These are phyloP conservation scores for Campylorhamphus procurvoides DNA, from an alignment of 2,113 vertebrate species.

Conservation along the genomic window DNA sequence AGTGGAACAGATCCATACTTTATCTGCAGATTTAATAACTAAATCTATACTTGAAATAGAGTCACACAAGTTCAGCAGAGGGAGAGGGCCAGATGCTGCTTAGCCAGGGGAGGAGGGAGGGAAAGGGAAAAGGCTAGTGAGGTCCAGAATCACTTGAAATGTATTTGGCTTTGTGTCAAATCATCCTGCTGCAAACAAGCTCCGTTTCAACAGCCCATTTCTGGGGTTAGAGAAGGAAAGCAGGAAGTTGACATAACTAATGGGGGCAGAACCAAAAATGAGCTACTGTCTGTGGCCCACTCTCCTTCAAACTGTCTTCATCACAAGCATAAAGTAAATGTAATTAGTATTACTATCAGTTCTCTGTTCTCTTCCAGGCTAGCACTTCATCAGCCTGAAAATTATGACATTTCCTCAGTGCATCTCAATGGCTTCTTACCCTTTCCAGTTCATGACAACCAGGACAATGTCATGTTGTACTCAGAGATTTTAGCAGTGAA, in stretches of 20 bases:
- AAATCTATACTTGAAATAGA: conserved; percentile 64
- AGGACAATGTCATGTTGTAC: neutral
- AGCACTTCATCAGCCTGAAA: conserved; percentile 42
- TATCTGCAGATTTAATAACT: conserved; percentile 69
- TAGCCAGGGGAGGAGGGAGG: neutral
- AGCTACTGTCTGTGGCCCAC: neutral
- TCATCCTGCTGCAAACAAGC: neutral
- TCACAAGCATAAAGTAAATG: neutral
- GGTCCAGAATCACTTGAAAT: neutral
- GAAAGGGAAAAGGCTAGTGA: neutral
- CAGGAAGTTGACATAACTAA: neutral
- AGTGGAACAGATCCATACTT: conserved; percentile 58
- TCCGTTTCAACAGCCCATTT: neutral
- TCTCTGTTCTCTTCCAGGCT: conserved; percentile 30
- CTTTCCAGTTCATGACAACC: neutral
- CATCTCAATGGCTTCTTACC: conserved; percentile 26
- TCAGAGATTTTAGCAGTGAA: neutral
- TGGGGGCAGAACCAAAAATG: conserved; percentile 1
- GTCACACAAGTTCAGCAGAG: conserved; percentile 33
- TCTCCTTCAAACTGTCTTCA: neutral
- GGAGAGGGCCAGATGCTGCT: conserved; percentile 23
- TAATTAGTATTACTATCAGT: neutral
- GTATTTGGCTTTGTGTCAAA: neutral
- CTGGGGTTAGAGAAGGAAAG: neutral
- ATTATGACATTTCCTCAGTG: conserved; percentile 33